Evolutionary conservation across 2,797 vertebrate genomes (phyloP).

Genomic region (Sternarchorhynchus goeldii): DNA sequence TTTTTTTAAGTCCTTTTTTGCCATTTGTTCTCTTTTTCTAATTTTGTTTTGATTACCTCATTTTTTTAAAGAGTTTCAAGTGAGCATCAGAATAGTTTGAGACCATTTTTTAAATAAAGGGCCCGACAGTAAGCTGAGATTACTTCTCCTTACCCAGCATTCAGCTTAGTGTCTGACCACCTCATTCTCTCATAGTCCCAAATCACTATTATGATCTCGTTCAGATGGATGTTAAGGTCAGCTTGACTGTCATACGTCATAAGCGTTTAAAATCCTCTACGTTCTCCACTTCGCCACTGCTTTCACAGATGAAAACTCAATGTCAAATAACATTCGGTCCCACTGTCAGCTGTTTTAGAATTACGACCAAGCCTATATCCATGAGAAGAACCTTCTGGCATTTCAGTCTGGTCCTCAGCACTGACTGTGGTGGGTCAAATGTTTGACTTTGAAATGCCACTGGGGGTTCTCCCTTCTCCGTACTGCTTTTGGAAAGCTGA

Average conservation of each 20-base stretch:
- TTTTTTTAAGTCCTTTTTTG: slow-evolving; percentile 40
- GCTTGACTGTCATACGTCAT: slow-evolving; percentile 8
- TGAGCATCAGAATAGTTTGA: slow-evolving; percentile 41
- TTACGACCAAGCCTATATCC: slow-evolving; percentile 37
- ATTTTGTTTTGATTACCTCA: slow-evolving; percentile 52
- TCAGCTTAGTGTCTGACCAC: slow-evolving; percentile 10
- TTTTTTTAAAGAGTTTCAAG: slow-evolving; percentile 38
- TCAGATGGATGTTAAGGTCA: slow-evolving; percentile 19
- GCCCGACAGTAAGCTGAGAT: not conserved
- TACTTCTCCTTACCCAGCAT: not conserved
- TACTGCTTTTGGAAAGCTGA: slow-evolving; percentile 60
- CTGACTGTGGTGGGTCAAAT: slow-evolving; percentile 58
- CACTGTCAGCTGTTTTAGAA: slow-evolving; percentile 29
- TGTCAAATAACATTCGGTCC: not conserved
- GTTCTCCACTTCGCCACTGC: not conserved
- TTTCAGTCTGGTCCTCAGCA: slow-evolving; percentile 44
- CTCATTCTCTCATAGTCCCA: not conserved
- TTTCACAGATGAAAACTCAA: slow-evolving; percentile 29
- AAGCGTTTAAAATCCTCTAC: slow-evolving; percentile 8
- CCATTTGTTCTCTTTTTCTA: slow-evolving; percentile 39
- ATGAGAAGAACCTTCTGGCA: slow-evolving; percentile 41
- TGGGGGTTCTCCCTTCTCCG: slow-evolving; percentile 56
- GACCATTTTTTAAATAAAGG: not conserved
- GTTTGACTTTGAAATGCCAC: slow-evolving; percentile 59
- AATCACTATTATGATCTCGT: slow-evolving; percentile 1